Evolutionary conservation across 2,113 vertebrate genomes (phyloP).

Genomic region (Turnix velox): DNA sequence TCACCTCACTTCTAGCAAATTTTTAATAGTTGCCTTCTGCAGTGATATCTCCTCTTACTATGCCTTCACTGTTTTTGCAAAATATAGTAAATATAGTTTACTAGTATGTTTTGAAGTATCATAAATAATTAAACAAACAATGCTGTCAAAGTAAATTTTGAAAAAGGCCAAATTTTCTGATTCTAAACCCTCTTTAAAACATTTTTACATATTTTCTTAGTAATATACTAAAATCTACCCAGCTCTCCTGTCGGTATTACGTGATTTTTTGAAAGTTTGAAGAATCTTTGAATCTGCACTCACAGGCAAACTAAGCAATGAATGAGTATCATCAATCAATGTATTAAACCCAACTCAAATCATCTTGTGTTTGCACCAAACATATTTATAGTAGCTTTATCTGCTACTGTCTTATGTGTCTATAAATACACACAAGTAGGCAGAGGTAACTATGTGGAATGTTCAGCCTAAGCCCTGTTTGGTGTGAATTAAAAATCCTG

Average conservation of each 20-base stretch:
- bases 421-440: neutral
- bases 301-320: neutral
- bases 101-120: neutral
- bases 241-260: neutral
- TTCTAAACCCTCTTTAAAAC: neutral
- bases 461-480: neutral
- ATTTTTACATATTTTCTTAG: neutral
- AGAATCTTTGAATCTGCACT: neutral
- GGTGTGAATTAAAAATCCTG: neutral
- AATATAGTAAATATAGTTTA: neutral
- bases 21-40: constrained; percentile 22
- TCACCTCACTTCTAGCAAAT: neutral
- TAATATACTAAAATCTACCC: neutral
- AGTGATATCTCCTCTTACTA: neutral
- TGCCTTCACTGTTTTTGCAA: neutral
- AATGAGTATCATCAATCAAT: neutral
- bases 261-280: neutral
- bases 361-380: neutral
- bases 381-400: neutral
- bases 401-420: neutral
- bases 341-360: neutral
- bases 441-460: neutral
- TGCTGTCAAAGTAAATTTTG: neutral
- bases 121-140: constrained; percentile 11
- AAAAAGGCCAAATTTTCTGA: neutral